Evolutionary conservation across 2,888 invertebrate genomes (phyloP), one percentile per base, ranked within the genome.

Genomic region (Drosophila siamana): DNA sequence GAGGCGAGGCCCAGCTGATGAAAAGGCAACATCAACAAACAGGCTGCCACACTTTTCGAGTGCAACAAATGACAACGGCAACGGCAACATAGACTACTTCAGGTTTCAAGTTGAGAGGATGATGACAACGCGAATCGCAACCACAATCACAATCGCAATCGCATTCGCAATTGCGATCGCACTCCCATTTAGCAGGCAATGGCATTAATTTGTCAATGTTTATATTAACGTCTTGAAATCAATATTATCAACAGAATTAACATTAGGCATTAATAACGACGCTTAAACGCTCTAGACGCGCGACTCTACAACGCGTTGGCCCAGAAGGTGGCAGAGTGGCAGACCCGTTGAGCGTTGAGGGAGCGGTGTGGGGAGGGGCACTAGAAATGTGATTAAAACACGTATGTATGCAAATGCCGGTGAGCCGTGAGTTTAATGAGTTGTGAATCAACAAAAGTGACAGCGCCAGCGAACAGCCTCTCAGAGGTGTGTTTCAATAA

Each of bases 181-280:
- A 26, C 48, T 36, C 51, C 56, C 64, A 47, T 43, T 57, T 28
- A 56, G 38, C 54, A 55, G 63, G 48, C 48, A 52, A 52, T 74
- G 80, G 78, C 81, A 80, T 88, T 87, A 84, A 84, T 88, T 84
- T 84, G 85, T 84, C 85, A 88, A 74, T 84, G 89, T 84, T 84
- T 86, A 65, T 75, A 50, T 69, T 86, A 44, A 57, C 52, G 41
- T 74, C 64, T 80, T 74, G 78, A 84, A 80, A 84, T 78, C 71
- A 87, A 85, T 81, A 87, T 67, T 62, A 79, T 77, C 67, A 69
- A 69, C 73, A 56, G 62, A 62, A 52, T 69, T 67, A 80, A 41
- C 63, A 73, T 67, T 69, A 66, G 57, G 63, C 65, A 79, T 80
- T 86, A 74, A 74, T 88, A 80, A 88, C 69, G 71, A 84, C 74